Evolutionary conservation across 2,888 invertebrate species (phyloP).

Genomic region (Thera obeliscata): DNA sequence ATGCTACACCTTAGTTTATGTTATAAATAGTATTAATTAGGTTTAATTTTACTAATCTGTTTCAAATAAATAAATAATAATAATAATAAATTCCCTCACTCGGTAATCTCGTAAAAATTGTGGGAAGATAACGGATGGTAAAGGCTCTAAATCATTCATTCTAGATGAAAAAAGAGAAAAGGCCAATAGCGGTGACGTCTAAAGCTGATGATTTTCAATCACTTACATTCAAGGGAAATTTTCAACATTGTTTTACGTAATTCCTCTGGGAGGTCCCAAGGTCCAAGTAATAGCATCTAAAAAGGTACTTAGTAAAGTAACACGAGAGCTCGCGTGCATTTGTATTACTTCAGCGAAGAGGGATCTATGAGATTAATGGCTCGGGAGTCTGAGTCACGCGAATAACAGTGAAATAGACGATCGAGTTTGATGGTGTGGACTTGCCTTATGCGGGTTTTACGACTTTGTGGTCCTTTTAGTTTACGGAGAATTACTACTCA

Average conservation of each 20-base stretch:
- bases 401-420: slow-evolving; percentile 35
- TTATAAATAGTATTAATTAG: too few species aligned
- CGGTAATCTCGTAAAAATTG: too few species aligned
- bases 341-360: slow-evolving; percentile 31
- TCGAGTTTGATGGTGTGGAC: slow-evolving; percentile 21
- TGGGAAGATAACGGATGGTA: too few species aligned
- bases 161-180: too few species aligned
- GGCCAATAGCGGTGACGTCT: too few species aligned
- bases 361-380: slow-evolving; percentile 32
- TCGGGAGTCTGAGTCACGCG: slow-evolving; percentile 32
- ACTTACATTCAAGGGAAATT: not conserved
- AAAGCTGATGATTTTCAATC: not conserved
- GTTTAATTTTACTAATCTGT: too few species aligned
- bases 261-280: not conserved
- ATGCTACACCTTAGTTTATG: too few species aligned
- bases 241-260: not conserved
- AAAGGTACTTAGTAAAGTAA: not conserved
- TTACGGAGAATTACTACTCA: not conserved
- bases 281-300: slow-evolving; percentile 13
- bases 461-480: not conserved
- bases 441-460: not conserved
- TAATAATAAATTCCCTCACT: too few species aligned
- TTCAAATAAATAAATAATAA: too few species aligned
- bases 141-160: too few species aligned
- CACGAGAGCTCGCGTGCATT: slow-evolving; percentile 53